Conservation (phyloP, 1,140 invertebrate species). For the Drosophila yakuba region DNA sequence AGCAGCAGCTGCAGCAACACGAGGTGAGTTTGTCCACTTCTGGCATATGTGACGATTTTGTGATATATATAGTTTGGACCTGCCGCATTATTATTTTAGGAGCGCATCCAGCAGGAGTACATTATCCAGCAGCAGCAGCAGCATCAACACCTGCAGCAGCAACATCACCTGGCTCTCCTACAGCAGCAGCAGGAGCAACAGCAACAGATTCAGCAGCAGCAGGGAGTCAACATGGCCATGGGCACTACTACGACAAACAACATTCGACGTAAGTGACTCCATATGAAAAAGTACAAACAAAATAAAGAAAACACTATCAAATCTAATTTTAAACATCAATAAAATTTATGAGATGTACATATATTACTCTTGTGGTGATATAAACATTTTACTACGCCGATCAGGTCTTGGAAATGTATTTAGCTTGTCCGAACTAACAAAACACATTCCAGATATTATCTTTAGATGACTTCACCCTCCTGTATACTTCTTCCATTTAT, state of each 20-base stretch:
- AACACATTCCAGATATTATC: no score
- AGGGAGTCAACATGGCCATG: constrained; percentile 64
- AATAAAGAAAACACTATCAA: no score
- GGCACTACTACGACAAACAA: constrained; percentile 59
- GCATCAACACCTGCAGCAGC: constrained; percentile 69
- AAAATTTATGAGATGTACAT: no score
- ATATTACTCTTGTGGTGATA: no score
- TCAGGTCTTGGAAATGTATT: no score
- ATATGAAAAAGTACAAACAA: no score
- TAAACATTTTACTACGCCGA: no score
- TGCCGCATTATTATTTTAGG: constrained; percentile 9
- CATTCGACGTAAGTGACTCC: constrained; percentile 57
- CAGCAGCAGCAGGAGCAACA: constrained; percentile 67
- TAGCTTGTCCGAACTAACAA: no score
- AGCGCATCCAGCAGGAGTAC: constrained; percentile 75
- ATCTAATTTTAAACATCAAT: no score
- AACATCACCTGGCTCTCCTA: constrained; percentile 63
- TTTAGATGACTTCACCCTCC: no score
- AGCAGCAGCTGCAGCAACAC: constrained; percentile 53
- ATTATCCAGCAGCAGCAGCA: constrained; percentile 76
- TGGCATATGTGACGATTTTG: not conserved
- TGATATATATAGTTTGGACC: no score
- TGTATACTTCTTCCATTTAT: no score
- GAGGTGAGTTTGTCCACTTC: constrained; percentile 6
- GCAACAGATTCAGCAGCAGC: constrained; percentile 54